Evolutionary conservation across 2,888 invertebrate species (phyloP).

Genomic region (Philonicus albiceps): DNA sequence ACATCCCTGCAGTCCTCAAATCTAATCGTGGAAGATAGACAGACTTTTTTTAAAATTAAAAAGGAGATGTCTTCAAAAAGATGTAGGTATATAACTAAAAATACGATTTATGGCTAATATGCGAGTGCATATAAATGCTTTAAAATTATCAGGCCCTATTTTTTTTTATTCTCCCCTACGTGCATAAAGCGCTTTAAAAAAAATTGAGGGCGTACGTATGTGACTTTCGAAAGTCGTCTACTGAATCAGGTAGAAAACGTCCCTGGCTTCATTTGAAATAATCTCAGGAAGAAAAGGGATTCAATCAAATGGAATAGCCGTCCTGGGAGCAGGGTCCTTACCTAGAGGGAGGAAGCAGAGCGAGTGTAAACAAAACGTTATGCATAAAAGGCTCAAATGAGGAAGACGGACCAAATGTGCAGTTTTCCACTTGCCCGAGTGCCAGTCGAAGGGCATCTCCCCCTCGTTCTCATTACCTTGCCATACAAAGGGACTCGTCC

Average conservation of each 20-base stretch:
- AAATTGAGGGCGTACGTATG: not conserved
- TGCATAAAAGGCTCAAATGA: not conserved
- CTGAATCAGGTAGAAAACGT: not conserved
- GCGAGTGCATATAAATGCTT: not conserved
- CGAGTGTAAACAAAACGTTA: not conserved
- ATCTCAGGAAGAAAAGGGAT: not conserved
- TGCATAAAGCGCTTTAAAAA: not conserved
- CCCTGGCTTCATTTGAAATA: not conserved
- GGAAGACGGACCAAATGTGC: constrained; percentile 16
- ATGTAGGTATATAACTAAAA: too few relatives aligned
- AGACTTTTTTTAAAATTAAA: too few relatives aligned
- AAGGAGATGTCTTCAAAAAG: too few relatives aligned
- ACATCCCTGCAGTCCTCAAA: too few relatives aligned
- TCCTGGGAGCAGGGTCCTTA: not conserved
- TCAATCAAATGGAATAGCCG: not conserved
- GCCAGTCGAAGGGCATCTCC: not conserved
- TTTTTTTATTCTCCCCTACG: not conserved
- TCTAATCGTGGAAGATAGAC: too few relatives aligned
- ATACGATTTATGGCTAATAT: too few relatives aligned
- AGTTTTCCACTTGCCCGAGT: not conserved
- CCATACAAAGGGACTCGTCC: not conserved
- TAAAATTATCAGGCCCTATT: not conserved
- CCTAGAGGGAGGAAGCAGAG: not conserved
- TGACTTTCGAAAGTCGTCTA: not conserved
- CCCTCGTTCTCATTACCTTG: constrained; percentile 14